These are phyloP conservation scores for Rhabdomys dilectus DNA, from an alignment of 2,113 vertebrate species.

Conservation along the genomic window DNA sequence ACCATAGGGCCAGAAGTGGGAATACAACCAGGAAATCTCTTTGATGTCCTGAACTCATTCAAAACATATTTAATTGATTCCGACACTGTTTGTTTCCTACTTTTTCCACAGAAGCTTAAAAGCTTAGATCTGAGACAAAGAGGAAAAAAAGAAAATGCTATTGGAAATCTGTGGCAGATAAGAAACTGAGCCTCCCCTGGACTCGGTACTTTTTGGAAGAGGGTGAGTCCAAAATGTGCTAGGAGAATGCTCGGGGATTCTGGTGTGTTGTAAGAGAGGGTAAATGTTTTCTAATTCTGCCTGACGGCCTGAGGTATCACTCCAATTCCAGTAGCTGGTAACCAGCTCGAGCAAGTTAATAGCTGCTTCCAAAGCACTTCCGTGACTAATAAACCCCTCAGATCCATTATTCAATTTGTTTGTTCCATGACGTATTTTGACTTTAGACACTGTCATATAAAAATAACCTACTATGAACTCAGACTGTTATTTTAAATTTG, in stretches of 20 bases:
- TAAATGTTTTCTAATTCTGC: constrained; percentile 8
- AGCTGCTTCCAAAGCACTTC: constrained; percentile 11
- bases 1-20: background rate
- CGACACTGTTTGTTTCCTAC: constrained; percentile 39
- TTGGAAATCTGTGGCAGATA: constrained; percentile 41
- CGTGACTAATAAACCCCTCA: background rate
- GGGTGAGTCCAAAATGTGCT: background rate
- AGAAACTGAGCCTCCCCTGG: background rate
- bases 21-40: constrained; percentile 39
- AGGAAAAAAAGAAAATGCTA: background rate
- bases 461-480: constrained; percentile 52
- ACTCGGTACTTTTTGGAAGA: constrained; percentile 53
- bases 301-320: background rate
- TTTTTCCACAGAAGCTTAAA: constrained; percentile 38
- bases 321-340: constrained; percentile 39
- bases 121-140: background rate
- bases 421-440: constrained; percentile 61
- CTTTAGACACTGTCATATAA: constrained; percentile 62
- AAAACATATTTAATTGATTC: constrained; percentile 24
- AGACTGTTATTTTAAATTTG: constrained; percentile 61
- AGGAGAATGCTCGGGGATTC: background rate
- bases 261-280: background rate
- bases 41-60: constrained; percentile 5
- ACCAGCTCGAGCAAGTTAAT: constrained; percentile 4
- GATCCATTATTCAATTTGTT: constrained; percentile 53